phyloP scores from a whole-genome alignment of 2,888 invertebrate genomes.

The Metacarcinus magister region DNA sequence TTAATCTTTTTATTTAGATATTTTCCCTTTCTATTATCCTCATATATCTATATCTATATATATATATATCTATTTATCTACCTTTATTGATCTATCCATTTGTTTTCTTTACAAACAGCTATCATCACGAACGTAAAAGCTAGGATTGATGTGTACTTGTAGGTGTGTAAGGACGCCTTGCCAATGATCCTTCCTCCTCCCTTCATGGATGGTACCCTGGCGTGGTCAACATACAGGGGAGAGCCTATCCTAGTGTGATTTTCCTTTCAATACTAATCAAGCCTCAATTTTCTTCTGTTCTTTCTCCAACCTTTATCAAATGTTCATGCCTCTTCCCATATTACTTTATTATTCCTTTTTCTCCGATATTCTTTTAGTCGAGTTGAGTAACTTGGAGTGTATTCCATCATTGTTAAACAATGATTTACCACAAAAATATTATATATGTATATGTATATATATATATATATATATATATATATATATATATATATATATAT shows the following conservation, averaged over 20 bases:
- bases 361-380: neutral
- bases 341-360: slow-evolving; percentile 73
- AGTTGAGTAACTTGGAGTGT: slow-evolving; percentile 50
- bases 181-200: neutral
- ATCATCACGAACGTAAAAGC: neutral
- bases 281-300: slow-evolving; percentile 78
- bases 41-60: neutral
- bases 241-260: neutral
- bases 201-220: neutral
- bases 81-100: neutral
- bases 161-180: neutral
- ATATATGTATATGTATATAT: slow-evolving; percentile 14
- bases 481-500: neutral
- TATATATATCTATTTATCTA: neutral
- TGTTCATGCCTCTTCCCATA: slow-evolving; percentile 76
- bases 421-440: neutral
- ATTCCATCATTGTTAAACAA: neutral
- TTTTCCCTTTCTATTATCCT: no score
- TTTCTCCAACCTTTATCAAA: slow-evolving; percentile 66
- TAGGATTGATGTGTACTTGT: neutral
- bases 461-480: slow-evolving; percentile 33
- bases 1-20: neutral
- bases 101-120: neutral
- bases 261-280: slow-evolving; percentile 58
- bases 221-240: neutral